phyloP scores from a whole-genome alignment of 2,888 invertebrate species.

The Phragmatobia fuliginosa region DNA sequence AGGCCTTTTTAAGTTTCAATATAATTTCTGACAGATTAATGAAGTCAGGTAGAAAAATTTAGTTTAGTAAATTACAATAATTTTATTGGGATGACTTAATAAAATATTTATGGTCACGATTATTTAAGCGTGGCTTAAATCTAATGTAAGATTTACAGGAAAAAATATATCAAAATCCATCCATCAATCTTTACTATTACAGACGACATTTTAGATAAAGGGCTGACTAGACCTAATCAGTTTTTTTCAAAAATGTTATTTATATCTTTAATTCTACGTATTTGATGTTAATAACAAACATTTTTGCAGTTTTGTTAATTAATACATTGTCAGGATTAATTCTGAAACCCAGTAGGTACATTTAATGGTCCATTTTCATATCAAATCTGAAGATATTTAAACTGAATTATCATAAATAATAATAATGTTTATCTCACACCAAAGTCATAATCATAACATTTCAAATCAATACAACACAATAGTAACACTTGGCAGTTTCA shows the following conservation, averaged over 20 bases:
- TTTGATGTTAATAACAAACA: background rate
- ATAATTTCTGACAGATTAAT: background rate
- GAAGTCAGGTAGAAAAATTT: background rate
- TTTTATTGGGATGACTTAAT: background rate
- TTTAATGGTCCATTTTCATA: background rate
- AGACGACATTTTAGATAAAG: constrained; percentile 29
- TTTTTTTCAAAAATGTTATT: constrained; percentile 22
- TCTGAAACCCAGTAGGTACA: constrained; percentile 10
- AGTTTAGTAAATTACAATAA: too few species aligned
- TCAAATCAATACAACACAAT: too few species aligned
- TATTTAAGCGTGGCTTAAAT: constrained; percentile 10
- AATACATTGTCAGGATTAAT: background rate
- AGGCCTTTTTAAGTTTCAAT: background rate
- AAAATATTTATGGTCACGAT: background rate
- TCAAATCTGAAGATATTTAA: too few species aligned
- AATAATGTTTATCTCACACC: too few species aligned
- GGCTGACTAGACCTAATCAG: background rate
- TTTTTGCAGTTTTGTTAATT: background rate
- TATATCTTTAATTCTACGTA: background rate
- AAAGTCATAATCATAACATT: too few species aligned
- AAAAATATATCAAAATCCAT: constrained; percentile 12
- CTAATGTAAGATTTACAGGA: constrained; percentile 26
- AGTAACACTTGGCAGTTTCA: too few species aligned
- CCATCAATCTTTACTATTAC: constrained; percentile 47
- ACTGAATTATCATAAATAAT: too few species aligned